phyloP scores from a whole-genome alignment of 2,888 invertebrate genomes.

The Ferrisia virgata region DNA sequence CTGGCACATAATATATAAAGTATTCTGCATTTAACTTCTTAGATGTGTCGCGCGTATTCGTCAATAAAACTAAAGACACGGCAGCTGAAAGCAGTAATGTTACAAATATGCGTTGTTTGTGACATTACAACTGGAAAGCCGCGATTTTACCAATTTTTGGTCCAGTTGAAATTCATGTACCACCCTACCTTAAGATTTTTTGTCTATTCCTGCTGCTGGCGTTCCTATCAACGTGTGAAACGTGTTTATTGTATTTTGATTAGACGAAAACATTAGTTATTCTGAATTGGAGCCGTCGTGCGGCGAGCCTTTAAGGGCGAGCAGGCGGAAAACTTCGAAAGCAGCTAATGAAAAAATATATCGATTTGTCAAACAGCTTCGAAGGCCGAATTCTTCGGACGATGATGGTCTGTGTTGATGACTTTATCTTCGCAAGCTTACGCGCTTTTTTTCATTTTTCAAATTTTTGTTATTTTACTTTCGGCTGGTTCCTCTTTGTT shows the following conservation, averaged over 20 bases:
- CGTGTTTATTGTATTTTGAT: conserved; percentile 48
- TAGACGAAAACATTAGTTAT: conserved; percentile 30
- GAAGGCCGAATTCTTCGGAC: conserved; percentile 34
- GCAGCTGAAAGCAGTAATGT: no score
- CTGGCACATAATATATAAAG: no score
- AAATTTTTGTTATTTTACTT: conserved; percentile 49
- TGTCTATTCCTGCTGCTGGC: not conserved
- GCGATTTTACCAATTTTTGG: no score
- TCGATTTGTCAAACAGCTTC: conserved; percentile 53
- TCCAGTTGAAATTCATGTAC: no score
- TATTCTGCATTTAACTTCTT: no score
- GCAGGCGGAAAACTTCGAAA: conserved; percentile 52
- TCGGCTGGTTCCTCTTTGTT: not conserved
- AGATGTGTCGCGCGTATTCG: no score
- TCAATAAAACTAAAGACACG: no score
- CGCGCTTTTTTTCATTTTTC: conserved; percentile 51
- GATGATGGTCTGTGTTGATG: conserved; percentile 24
- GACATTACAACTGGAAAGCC: no score
- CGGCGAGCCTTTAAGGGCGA: conserved; percentile 49
- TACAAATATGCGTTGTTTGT: no score
- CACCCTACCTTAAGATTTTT: not conserved
- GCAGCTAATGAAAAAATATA: conserved; percentile 53
- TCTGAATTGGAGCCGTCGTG: not conserved
- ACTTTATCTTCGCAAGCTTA: conserved; percentile 3
- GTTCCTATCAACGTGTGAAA: conserved; percentile 40